These are phyloP conservation scores for Willisornis vidua DNA, from an alignment of 2,113 vertebrate species.

Conservation along the genomic window DNA sequence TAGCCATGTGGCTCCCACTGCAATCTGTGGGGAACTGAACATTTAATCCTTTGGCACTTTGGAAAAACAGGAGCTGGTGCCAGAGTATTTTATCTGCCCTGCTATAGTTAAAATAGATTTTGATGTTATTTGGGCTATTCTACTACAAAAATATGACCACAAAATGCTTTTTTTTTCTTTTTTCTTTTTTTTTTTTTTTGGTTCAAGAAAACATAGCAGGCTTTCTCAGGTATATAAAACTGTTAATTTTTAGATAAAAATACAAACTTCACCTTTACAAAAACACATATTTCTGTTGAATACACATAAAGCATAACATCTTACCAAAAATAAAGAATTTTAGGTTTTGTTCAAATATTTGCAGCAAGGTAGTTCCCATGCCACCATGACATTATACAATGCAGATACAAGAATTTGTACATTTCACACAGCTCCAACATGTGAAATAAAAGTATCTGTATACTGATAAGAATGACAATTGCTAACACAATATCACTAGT, in stretches of 20 bases:
- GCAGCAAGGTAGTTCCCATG: conserved; percentile 76
- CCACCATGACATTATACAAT: conserved; percentile 77
- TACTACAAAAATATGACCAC: conserved; percentile 72
- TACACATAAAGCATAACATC: conserved; percentile 90
- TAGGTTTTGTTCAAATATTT: conserved; percentile 80
- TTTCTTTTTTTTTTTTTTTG: conserved; percentile 43
- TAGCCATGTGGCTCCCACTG: conserved; percentile 27
- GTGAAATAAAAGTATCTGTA: conserved; percentile 78
- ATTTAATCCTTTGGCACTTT: conserved; percentile 45
- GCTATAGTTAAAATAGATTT: conserved; percentile 70
- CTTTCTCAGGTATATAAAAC: conserved; percentile 81
- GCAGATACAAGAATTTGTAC: conserved; percentile 75
- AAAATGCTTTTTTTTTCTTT: conserved; percentile 22
- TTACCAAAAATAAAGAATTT: conserved; percentile 97
- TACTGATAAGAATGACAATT: conserved; percentile 81
- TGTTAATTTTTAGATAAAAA: conserved; percentile 86
- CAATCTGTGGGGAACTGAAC: conserved; percentile 16
- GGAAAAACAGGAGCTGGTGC: conserved; percentile 40
- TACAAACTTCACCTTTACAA: conserved; percentile 88
- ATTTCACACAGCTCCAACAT: conserved; percentile 74
- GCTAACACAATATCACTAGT: conserved; percentile 75
- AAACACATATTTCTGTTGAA: conserved; percentile 86
- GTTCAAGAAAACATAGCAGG: conserved; percentile 78
- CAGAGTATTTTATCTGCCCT: conserved; percentile 48
- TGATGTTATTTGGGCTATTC: conserved; percentile 58